These are phyloP conservation scores for Myrmecophaga tridactyla DNA, from an alignment of 2,113 vertebrate genomes.

Conservation along the genomic window DNA sequence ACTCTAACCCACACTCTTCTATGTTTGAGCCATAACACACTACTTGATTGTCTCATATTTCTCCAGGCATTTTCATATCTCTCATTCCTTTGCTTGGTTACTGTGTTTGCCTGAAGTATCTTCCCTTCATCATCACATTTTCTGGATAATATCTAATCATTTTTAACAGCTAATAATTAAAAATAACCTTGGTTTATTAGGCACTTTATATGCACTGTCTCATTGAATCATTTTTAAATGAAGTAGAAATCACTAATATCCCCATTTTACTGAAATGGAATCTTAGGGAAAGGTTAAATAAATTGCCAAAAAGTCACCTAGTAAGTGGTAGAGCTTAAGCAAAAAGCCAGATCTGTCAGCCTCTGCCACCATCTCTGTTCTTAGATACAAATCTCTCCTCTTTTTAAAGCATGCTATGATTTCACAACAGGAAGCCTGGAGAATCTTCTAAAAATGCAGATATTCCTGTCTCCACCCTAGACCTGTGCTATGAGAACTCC, in stretches of 20 bases:
- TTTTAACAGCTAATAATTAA: background rate
- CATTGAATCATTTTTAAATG: background rate
- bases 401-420: background rate
- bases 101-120: background rate
- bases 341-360: background rate
- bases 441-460: constrained; percentile 8
- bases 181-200: background rate
- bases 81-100: background rate
- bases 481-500: background rate
- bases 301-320: background rate
- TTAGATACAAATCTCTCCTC: background rate
- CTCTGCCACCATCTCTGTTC: background rate
- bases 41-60: background rate
- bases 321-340: background rate
- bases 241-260: background rate
- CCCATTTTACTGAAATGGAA: background rate
- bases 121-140: background rate
- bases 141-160: background rate
- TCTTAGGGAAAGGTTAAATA: background rate
- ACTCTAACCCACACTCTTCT: background rate
- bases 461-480: background rate
- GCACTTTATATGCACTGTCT: background rate
- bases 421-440: background rate
- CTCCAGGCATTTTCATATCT: background rate
- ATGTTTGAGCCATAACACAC: background rate